Percentiles rank a stretch among this genome's conserved stretches.
Conservation (phyloP, 2,113 vertebrate species). For the Tupaia chinensis region DNA sequence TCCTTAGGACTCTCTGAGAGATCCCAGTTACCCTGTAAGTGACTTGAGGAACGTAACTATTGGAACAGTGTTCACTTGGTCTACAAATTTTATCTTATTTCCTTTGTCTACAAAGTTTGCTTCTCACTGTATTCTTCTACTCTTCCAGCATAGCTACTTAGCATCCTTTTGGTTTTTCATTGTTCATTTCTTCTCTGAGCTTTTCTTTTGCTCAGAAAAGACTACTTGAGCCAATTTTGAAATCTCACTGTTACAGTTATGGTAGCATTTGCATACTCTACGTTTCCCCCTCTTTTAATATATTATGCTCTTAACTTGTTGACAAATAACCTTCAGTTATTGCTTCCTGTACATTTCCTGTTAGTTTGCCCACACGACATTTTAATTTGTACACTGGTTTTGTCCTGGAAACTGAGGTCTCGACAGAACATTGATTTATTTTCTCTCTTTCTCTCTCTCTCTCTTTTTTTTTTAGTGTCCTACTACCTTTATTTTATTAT, state of each 20-base stretch:
- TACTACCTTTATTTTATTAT: too few species aligned
- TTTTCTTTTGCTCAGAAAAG: slow-evolving; percentile 27
- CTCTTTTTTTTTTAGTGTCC: too few species aligned
- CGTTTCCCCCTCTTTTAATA: not conserved
- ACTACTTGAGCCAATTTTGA: not conserved
- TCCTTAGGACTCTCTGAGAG: not conserved
- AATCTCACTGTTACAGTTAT: not conserved
- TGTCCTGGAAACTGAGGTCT: not conserved
- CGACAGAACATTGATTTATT: not conserved
- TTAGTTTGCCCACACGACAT: not conserved
- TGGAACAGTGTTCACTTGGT: not conserved
- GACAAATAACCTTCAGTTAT: not conserved
- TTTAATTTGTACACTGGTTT: slow-evolving; percentile 7
- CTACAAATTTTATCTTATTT: not conserved
- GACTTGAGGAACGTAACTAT: not conserved
- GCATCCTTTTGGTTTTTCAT: not conserved
- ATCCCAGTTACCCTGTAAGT: not conserved
- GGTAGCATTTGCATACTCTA: not conserved
- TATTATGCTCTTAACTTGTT: not conserved
- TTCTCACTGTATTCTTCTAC: slow-evolving; percentile 35
- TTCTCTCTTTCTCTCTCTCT: not conserved
- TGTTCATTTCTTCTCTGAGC: slow-evolving; percentile 49
- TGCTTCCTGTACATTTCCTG: not conserved
- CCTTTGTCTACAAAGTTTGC: not conserved
- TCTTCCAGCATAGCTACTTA: not conserved